Base-by-base conservation (phyloP, 2,797 vertebrate species). In the Tiaroga cobitis region DNA sequence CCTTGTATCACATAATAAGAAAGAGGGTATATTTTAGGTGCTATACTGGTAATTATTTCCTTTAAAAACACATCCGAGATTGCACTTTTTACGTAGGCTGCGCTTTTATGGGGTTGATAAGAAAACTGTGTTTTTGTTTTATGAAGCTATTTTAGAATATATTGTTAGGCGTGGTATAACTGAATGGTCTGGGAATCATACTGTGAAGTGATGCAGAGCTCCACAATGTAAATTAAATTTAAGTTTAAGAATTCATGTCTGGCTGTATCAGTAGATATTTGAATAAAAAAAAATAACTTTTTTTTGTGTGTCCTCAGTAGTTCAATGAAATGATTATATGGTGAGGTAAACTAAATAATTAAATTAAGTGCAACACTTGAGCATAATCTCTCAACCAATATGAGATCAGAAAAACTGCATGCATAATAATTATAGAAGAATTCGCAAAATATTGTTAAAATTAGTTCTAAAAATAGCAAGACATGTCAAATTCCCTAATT, bases 281-380 rank as follows among this genome's bases (percentile, higher is more conserved):
- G 5, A 24, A 24, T 34, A n/a, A n/a, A n/a, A n/a, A n/a, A n/a
- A n/a, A n/a, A n/a, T n/a, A n/a, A n/a, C n/a, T n/a, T n/a, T n/a
- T n/a, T n/a, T n/a, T n/a, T n/a, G n/a, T n/a, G 34, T 9, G 7
- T 39, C 32, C 34, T 37, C 13, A 37, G 19, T 39, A 9, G 32
- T n/a, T 37, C 24, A 56, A 16, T n/a, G 32, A 59, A 77, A 37
- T 8, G 4, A 21, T 37, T 54, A 3, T 75, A 56, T 16, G 6
- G 21, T 8, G 32, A n/a, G 32, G 32, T 7, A 76, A 37, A 56
- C n/a, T 37, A 56, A 34, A 13, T 4, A 13, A 54, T 75, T 8
- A 16, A n/a, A 16, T 76, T 37, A 37, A 77, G 15, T 24, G 34
- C 73, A 76, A 77, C 4, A 77, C n/a, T 77, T 59, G 24, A 77